phyloP scores from a whole-genome alignment of 2,888 invertebrate genomes.

The Hirtodrosophila cameraria region DNA sequence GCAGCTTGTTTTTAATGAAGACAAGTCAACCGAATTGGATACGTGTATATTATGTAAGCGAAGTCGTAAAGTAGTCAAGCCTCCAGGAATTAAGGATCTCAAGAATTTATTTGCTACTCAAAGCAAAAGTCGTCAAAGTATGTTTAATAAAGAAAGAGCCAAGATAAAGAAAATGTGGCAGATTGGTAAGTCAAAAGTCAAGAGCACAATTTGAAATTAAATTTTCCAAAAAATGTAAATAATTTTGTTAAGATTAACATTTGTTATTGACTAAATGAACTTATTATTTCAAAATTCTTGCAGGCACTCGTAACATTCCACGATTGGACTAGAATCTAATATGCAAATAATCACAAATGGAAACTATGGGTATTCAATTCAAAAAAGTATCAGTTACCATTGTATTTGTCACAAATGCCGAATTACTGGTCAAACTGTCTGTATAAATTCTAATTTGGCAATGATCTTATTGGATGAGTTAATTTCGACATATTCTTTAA shows the following conservation, averaged over 20 bases:
- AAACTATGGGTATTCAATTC: too few species aligned
- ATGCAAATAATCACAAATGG: neutral
- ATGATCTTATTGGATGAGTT: too few species aligned
- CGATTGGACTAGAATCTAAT: neutral
- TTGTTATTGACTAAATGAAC: neutral
- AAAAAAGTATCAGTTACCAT: too few species aligned
- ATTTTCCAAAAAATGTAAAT: too few species aligned
- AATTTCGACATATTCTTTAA: too few species aligned
- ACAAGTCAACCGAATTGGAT: neutral
- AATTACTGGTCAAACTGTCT: too few species aligned
- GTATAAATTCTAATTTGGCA: too few species aligned
- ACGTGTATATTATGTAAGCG: neutral
- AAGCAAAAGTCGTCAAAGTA: too few species aligned
- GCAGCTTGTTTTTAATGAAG: neutral
- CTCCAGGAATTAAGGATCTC: neutral
- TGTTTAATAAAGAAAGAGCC: neutral
- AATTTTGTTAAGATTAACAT: neutral
- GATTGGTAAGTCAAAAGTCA: constrained; percentile 23
- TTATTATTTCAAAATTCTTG: neutral
- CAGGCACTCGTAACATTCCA: constrained; percentile 7
- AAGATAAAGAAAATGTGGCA: constrained; percentile 13
- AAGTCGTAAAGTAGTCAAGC: neutral
- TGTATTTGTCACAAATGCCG: too few species aligned
- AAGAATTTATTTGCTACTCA: neutral
- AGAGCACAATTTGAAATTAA: too few species aligned